A percentile compares a stretch with the other conserved stretches of the same genome.
These are phyloP conservation scores for Cacoxenus indagator DNA, from an alignment of 2,888 invertebrate genomes.

Conservation along the genomic window DNA sequence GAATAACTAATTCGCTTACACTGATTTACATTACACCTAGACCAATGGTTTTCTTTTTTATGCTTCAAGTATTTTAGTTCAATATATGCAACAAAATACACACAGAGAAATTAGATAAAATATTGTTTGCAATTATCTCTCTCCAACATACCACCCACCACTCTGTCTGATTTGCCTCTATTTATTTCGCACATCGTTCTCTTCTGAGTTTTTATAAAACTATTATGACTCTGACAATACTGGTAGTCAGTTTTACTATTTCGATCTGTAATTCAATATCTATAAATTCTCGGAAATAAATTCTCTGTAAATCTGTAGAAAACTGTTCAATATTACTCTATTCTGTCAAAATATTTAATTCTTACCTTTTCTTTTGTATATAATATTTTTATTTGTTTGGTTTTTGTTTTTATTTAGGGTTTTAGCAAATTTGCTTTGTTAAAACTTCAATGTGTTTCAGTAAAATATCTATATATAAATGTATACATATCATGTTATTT, in stretches of 20 bases:
- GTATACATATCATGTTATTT: constrained; percentile 32
- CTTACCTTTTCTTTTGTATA: constrained; percentile 14
- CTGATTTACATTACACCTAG: no score
- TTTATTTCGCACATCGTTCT: background rate
- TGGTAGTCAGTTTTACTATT: background rate
- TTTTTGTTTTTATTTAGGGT: background rate
- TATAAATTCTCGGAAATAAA: constrained; percentile 9
- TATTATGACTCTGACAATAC: background rate
- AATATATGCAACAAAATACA: no score
- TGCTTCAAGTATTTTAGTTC: no score
- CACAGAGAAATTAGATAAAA: no score
- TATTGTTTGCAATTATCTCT: background rate
- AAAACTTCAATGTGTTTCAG: constrained; percentile 11
- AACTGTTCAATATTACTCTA: constrained; percentile 32
- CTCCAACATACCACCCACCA: no score
- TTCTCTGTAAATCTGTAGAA: constrained; percentile 51
- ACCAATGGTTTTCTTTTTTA: no score
- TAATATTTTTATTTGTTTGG: constrained; percentile 6
- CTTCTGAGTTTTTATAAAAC: background rate
- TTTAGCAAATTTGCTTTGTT: constrained; percentile 3
- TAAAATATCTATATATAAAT: constrained; percentile 17
- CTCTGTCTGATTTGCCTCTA: no score
- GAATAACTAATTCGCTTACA: background rate
- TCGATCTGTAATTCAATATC: background rate
- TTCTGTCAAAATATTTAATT: constrained; percentile 5